Conservation (phyloP, 2,888 invertebrate genomes). For the Linhomoeus sp. region DNA sequence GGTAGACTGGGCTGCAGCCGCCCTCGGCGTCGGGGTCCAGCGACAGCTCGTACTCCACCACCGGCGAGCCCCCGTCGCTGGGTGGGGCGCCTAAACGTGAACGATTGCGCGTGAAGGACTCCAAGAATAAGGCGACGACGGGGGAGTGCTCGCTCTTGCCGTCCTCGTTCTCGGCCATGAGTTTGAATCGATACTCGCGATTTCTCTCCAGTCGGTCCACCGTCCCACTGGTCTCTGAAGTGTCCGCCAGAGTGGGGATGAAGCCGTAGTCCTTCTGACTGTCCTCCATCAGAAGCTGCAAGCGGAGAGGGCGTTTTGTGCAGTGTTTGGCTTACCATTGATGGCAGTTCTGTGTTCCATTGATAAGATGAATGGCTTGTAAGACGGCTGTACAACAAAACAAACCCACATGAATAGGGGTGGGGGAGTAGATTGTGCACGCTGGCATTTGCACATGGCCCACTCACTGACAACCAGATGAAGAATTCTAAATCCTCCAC, state of each 20-base stretch:
- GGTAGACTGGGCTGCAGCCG: slow-evolving; percentile 32
- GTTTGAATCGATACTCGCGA: slow-evolving; percentile 52
- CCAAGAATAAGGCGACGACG: slow-evolving; percentile 53
- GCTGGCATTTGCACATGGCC: no score
- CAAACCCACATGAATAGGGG: no score
- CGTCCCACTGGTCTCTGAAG: slow-evolving; percentile 52
- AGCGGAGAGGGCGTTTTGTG: neutral
- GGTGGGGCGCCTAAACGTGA: slow-evolving; percentile 38
- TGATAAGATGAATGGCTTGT: no score
- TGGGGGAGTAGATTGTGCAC: no score
- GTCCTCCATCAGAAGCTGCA: slow-evolving; percentile 29
- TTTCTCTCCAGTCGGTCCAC: slow-evolving; percentile 47
- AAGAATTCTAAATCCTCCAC: no score
- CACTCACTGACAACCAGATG: no score
- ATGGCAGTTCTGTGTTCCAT: no score
- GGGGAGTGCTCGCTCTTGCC: slow-evolving; percentile 63
- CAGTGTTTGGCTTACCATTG: no score
- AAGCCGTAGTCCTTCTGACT: slow-evolving; percentile 47
- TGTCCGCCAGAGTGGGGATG: slow-evolving; percentile 38
- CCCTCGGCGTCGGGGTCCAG: neutral
- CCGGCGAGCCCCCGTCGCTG: slow-evolving; percentile 51
- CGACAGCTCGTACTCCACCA: slow-evolving; percentile 55
- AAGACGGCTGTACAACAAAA: no score
- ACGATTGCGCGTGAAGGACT: slow-evolving; percentile 57
- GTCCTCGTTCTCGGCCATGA: slow-evolving; percentile 51